Evolutionary conservation across 2,113 vertebrate species (phyloP).

Genomic region (Tyto alba): DNA sequence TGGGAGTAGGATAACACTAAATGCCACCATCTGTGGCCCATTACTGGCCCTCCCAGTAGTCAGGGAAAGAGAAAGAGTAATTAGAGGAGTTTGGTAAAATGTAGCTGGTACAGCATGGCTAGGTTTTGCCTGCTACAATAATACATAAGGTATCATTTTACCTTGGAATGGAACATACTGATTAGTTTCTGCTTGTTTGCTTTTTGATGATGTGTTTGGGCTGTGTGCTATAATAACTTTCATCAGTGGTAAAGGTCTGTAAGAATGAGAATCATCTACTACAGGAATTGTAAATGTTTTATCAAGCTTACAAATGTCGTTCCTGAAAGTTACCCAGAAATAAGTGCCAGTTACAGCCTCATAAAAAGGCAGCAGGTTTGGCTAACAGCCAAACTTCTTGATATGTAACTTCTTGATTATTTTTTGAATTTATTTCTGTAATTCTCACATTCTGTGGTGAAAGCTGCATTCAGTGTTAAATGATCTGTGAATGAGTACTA

Average conservation of each 20-base stretch:
- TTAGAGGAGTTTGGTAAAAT: conserved; percentile 47
- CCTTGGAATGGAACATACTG: neutral
- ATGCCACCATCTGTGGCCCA: conserved; percentile 61
- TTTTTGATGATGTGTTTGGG: neutral
- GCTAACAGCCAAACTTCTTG: too few relatives aligned
- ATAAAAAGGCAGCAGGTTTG: neutral
- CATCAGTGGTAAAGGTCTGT: neutral
- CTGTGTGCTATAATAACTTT: neutral
- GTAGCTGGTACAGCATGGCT: neutral
- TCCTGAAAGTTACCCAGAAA: neutral
- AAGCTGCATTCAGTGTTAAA: neutral
- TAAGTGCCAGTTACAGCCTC: neutral
- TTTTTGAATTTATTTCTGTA: neutral
- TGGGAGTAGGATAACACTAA: neutral
- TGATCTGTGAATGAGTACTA: neutral
- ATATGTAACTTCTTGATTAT: neutral
- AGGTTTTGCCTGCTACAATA: conserved; percentile 54
- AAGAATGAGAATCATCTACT: neutral
- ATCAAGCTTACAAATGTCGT: neutral
- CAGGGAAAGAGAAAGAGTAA: conserved; percentile 53
- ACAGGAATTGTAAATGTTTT: neutral
- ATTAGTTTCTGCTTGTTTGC: neutral
- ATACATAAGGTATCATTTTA: neutral
- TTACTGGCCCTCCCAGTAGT: conserved; percentile 47
- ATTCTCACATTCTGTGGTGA: neutral